A percentile compares a stretch with the other conserved stretches of the same genome.
These are phyloP conservation scores for Paradisaea rubra DNA, from an alignment of 2,113 vertebrate genomes.

Conservation along the genomic window DNA sequence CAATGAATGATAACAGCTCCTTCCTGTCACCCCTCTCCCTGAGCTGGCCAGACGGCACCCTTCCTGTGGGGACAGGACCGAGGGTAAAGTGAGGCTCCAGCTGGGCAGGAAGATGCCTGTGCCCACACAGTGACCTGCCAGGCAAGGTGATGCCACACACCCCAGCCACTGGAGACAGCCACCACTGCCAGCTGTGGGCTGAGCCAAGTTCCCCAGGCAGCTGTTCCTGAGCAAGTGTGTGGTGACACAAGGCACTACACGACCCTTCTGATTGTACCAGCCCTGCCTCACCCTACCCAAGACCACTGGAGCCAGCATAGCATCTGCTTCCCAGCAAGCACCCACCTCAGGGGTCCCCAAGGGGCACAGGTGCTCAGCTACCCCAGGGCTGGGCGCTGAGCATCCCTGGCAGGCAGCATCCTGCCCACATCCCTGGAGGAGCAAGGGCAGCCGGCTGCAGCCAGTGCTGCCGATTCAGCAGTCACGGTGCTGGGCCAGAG, in stretches of 20 bases:
- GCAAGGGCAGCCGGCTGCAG: not conserved
- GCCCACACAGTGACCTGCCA: not conserved
- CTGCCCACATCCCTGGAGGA: not conserved
- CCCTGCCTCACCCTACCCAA: not conserved
- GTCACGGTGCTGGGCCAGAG: not conserved
- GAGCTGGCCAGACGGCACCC: not conserved
- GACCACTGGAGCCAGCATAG: not conserved
- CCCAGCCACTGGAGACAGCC: not conserved
- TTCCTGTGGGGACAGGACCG: not conserved
- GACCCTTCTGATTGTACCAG: not conserved
- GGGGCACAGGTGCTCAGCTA: not conserved
- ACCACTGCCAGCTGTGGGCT: not conserved
- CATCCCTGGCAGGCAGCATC: not conserved
- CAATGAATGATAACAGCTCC: slow-evolving; percentile 32
- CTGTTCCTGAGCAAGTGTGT: not conserved
- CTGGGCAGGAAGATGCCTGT: not conserved
- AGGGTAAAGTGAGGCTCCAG: not conserved
- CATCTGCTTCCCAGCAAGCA: not conserved
- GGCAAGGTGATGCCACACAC: not conserved
- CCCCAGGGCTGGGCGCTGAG: not conserved
- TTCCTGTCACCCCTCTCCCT: slow-evolving; percentile 2
- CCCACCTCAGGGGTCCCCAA: not conserved
- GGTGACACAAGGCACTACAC: not conserved
- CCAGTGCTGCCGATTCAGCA: slow-evolving; percentile 35
- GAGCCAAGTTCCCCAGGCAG: not conserved